Conservation (phyloP, 2,888 invertebrate genomes). For the Oscheius sp. region DNA sequence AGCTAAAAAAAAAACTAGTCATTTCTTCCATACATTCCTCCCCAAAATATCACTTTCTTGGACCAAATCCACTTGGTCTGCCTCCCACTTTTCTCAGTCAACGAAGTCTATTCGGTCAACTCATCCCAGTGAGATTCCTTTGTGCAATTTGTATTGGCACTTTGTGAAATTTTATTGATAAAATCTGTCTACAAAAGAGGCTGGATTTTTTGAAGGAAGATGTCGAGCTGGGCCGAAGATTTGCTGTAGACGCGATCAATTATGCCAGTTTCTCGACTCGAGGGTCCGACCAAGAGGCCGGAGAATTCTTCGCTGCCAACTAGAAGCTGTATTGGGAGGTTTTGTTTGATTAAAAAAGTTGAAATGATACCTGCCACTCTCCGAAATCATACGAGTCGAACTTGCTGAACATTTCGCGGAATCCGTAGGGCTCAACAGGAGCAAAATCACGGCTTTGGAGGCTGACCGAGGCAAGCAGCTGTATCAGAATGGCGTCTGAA, state of each 20-base stretch:
- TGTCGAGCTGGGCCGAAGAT: not conserved
- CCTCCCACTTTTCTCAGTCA: not conserved
- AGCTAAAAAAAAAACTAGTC: not conserved
- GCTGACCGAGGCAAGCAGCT: constrained; percentile 4
- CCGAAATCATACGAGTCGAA: constrained; percentile 26
- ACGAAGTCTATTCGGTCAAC: not conserved
- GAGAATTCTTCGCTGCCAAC: constrained; percentile 14
- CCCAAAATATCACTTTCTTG: constrained; percentile 13
- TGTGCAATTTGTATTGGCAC: not conserved
- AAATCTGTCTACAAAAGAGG: not conserved
- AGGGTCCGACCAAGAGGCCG: constrained; percentile 1
- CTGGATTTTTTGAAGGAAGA: not conserved
- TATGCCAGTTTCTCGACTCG: not conserved
- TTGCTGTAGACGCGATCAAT: not conserved
- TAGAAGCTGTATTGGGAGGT: not conserved
- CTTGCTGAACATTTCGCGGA: constrained; percentile 6
- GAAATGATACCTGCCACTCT: constrained; percentile 19
- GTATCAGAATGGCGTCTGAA: constrained; percentile 10
- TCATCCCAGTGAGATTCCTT: constrained; percentile 14
- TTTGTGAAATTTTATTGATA: not conserved
- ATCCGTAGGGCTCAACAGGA: not conserved
- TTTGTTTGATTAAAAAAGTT: not conserved
- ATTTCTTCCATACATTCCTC: not conserved
- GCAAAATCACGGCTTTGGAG: not conserved
- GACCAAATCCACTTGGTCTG: not conserved